Percentiles rank a stretch among this genome's conserved stretches.
Evolutionary conservation across 2,797 vertebrate genomes (phyloP).

Genomic region (Staurois parvus): DNA sequence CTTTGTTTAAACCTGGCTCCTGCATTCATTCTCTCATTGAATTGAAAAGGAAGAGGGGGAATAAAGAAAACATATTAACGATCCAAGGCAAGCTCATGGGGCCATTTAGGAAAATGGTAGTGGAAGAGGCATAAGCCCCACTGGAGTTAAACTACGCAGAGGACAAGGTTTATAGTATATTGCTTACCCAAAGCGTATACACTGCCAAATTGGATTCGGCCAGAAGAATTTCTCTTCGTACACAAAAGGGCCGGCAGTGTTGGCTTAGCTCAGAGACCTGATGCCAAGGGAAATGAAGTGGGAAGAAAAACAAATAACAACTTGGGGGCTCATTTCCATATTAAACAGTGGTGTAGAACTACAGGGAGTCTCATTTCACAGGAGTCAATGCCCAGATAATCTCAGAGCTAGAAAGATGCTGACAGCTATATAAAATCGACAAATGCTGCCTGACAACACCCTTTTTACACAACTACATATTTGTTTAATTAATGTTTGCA

Average conservation of each 20-base stretch:
- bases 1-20: constrained; percentile 56
- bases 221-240: constrained; percentile 47
- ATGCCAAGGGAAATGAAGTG: constrained; percentile 54
- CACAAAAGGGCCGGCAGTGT: constrained; percentile 54
- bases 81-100: constrained; percentile 52
- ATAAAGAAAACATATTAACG: constrained; percentile 57
- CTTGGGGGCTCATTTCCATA: constrained; percentile 56
- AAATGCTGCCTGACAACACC: constrained; percentile 46
- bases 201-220: constrained; percentile 51
- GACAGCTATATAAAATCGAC: constrained; percentile 58
- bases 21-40: constrained; percentile 43
- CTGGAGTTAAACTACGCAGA: constrained; percentile 56
- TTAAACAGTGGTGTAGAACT: constrained; percentile 48
- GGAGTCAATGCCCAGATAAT: constrained; percentile 44
- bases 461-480: constrained; percentile 26
- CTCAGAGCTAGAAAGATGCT: constrained; percentile 57
- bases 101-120: constrained; percentile 56
- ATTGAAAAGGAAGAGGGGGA: constrained; percentile 60
- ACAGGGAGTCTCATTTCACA: constrained; percentile 53
- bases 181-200: constrained; percentile 43
- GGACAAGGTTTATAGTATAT: constrained; percentile 53
- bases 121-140: constrained; percentile 58
- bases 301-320: constrained; percentile 60
- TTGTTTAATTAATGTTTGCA: not conserved
- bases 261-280: constrained; percentile 47